Conservation (phyloP, 2,797 vertebrate species). For the Brachymystax lenok region DNA sequence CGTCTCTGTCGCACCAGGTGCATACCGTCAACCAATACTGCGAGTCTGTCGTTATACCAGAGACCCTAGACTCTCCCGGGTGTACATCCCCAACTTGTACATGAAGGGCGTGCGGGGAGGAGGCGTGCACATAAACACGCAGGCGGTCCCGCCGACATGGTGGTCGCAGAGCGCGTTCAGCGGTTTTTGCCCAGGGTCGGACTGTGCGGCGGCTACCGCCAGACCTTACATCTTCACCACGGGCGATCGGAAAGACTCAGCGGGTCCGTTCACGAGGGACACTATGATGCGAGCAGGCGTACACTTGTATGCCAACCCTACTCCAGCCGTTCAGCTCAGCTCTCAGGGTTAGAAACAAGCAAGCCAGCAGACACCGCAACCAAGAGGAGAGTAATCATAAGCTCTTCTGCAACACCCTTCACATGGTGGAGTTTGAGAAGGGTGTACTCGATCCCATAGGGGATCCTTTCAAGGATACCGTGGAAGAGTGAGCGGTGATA, state of each 20-base stretch:
- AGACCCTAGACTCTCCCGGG: conserved; percentile 6
- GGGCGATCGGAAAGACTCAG: conserved; percentile 1
- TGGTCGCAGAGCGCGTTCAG: conserved; percentile 23
- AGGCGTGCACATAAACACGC: not conserved
- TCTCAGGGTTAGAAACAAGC: not conserved
- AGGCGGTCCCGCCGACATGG: conserved; percentile 11
- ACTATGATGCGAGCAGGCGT: not conserved
- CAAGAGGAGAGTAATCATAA: too few species aligned
- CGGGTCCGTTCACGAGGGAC: not conserved
- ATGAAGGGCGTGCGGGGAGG: conserved; percentile 20
- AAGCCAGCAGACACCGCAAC: too few species aligned
- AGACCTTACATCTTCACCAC: conserved; percentile 23
- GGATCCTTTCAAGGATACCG: not conserved
- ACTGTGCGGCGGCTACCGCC: conserved; percentile 1
- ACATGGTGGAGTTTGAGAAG: too few species aligned
- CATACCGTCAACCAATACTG: conserved; percentile 19
- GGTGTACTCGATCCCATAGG: too few species aligned
- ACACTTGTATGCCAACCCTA: conserved; percentile 31
- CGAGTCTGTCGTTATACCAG: conserved; percentile 12
- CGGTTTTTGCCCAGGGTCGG: conserved; percentile 29
- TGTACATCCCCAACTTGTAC: conserved; percentile 30
- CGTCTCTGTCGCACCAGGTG: conserved; percentile 8
- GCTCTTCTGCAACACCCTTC: too few species aligned
- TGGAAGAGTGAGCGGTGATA: not conserved
- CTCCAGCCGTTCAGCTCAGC: not conserved